phyloP scores from a whole-genome alignment of 2,113 vertebrate species.

The Myodes glareolus region DNA sequence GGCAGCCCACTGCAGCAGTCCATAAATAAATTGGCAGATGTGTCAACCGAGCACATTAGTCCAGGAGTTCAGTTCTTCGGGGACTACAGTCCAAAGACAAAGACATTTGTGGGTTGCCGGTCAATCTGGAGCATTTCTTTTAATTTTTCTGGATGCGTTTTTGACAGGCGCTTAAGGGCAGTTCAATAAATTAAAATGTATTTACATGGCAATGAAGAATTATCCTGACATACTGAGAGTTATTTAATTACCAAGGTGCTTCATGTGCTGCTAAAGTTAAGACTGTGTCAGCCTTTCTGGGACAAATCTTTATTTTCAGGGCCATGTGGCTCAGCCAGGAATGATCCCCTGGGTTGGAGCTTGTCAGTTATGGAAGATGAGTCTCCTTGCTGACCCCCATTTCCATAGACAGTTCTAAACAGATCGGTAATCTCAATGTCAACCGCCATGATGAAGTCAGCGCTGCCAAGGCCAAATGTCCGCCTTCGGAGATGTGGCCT shows the following conservation, averaged over 20 bases:
- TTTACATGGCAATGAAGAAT: conserved; percentile 82
- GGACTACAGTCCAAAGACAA: conserved; percentile 74
- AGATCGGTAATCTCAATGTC: conserved; percentile 82
- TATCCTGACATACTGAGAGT: conserved; percentile 74
- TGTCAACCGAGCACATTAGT: conserved; percentile 67
- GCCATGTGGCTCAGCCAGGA: conserved; percentile 71
- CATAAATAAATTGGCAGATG: conserved; percentile 69
- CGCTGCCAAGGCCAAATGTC: conserved; percentile 59
- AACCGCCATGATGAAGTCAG: conserved; percentile 73
- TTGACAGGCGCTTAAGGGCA: conserved; percentile 78
- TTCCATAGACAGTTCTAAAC: conserved; percentile 82
- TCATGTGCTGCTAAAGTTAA: conserved; percentile 74
- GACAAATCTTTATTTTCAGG: conserved; percentile 80
- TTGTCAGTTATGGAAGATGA: conserved; percentile 75
- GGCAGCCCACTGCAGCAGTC: conserved; percentile 7
- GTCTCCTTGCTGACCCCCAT: conserved; percentile 80
- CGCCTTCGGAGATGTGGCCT: conserved; percentile 62
- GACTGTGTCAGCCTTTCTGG: conserved; percentile 69
- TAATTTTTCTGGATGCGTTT: conserved; percentile 78
- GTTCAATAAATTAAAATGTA: conserved; percentile 82
- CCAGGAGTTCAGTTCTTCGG: conserved; percentile 58
- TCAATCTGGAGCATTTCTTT: conserved; percentile 67
- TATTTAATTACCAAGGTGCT: conserved; percentile 81
- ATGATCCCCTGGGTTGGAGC: conserved; percentile 64
- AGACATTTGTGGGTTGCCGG: conserved; percentile 57